Evolutionary conservation across 2,888 invertebrate species (phyloP).

Genomic region (Incurvaria masculella): DNA sequence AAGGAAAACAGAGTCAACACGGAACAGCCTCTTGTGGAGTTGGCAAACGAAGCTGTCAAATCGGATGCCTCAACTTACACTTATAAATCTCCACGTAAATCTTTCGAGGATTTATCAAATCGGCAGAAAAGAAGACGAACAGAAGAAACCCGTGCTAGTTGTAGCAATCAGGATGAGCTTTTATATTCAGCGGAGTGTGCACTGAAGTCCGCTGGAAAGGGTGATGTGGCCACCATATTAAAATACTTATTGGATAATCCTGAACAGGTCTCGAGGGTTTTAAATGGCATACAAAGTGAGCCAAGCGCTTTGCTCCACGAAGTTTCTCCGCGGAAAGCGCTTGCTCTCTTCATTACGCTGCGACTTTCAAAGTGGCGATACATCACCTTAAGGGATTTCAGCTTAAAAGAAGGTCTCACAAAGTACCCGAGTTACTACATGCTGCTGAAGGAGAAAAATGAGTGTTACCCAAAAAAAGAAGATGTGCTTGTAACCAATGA

Average conservation of each 20-base stretch:
- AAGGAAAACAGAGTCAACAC: not conserved
- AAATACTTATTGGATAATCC: not conserved
- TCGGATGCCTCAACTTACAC: slow-evolving; percentile 1
- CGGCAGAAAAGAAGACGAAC: slow-evolving; percentile 3
- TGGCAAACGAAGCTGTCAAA: not conserved
- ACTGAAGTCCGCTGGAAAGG: not conserved
- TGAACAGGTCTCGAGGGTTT: not conserved
- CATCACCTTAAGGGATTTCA: not conserved
- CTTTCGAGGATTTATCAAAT: not conserved
- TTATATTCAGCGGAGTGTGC: not conserved
- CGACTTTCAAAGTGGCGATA: not conserved
- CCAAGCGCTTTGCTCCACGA: not conserved
- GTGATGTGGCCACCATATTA: not conserved
- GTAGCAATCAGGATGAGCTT: not conserved
- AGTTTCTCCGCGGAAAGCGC: not conserved
- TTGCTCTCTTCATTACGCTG: not conserved
- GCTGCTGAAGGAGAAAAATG: not conserved
- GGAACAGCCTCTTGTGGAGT: not conserved
- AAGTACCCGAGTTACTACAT: not conserved
- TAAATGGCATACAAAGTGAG: not conserved
- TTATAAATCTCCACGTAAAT: not conserved
- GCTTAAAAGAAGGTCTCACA: not conserved
- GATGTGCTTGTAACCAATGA: not conserved
- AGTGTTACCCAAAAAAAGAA: not conserved
- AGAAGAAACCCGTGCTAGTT: not conserved